phyloP scores from a whole-genome alignment of 1,140 invertebrate species.

The Penaeus japonicus region DNA sequence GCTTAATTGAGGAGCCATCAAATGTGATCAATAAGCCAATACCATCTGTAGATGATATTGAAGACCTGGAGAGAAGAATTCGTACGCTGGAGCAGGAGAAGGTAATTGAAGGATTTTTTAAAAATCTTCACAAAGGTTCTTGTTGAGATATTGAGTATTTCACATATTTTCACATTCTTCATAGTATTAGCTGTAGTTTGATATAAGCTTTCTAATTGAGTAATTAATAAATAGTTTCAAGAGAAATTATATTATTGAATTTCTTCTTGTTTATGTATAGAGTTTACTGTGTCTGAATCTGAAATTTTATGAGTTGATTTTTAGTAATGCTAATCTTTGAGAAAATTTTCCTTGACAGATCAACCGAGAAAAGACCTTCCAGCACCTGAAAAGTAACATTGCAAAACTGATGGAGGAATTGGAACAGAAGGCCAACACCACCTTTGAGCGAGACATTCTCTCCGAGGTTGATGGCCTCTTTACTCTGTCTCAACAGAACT shows the following conservation, averaged over 20 bases:
- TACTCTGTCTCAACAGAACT: background rate
- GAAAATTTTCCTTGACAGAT: background rate
- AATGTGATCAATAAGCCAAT: background rate
- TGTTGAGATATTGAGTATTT: background rate
- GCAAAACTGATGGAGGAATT: background rate
- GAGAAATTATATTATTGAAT: too few species aligned
- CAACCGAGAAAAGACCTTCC: conserved; percentile 33
- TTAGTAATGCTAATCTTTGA: too few species aligned
- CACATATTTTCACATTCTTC: background rate
- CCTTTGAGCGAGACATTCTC: conserved; percentile 31
- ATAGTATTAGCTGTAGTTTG: too few species aligned
- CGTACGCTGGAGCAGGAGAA: conserved; percentile 31
- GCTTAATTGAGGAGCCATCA: conserved; percentile 1
- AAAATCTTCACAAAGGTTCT: background rate
- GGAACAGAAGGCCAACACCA: background rate
- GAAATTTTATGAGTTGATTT: too few species aligned
- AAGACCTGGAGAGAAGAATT: conserved; percentile 28
- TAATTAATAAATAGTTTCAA: too few species aligned
- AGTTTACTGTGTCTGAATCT: too few species aligned
- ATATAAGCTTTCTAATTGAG: too few species aligned
- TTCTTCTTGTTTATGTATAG: too few species aligned
- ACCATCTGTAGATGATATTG: conserved; percentile 6
- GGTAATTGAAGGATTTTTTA: background rate
- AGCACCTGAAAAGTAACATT: background rate
- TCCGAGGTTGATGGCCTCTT: conserved; percentile 32